Conservation (phyloP, 2,113 vertebrate genomes). For the Nesoenas mayeri region DNA sequence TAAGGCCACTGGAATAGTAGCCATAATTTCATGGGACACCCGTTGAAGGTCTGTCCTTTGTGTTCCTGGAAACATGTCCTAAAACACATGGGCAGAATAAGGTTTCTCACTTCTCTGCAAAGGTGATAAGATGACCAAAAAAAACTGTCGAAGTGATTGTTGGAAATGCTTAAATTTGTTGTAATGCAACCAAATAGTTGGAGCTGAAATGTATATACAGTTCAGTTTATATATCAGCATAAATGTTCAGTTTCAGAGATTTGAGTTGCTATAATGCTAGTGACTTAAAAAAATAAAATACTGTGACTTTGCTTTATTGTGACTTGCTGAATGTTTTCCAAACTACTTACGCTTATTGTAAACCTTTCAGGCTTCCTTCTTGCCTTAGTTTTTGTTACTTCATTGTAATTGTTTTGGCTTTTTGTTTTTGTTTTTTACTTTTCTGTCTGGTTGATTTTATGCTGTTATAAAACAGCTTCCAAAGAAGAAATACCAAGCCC, state of each 20-base stretch:
- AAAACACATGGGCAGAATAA: not conserved
- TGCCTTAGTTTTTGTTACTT: not conserved
- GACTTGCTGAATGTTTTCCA: not conserved
- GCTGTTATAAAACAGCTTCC: not conserved
- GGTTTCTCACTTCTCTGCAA: not conserved
- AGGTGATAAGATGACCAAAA: not conserved
- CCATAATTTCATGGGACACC: not conserved
- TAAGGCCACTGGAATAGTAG: conserved; percentile 45
- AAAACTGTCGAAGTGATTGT: not conserved
- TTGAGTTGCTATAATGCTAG: not conserved
- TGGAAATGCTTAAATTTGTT: conserved; percentile 1
- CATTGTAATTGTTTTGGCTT: not conserved
- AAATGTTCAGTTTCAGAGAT: not conserved
- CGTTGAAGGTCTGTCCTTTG: not conserved
- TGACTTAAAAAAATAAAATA: not conserved
- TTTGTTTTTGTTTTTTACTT: not conserved
- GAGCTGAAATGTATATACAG: not conserved
- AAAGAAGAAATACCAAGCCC: not conserved
- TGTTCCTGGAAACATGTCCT: conserved; percentile 8
- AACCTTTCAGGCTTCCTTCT: not conserved
- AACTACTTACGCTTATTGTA: not conserved
- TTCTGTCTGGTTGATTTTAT: not conserved
- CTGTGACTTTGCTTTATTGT: not conserved
- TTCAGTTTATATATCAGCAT: not conserved
- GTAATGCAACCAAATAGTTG: not conserved